These are phyloP conservation scores for Polyommatus icarus DNA, from an alignment of 2,888 invertebrate genomes.

Conservation along the genomic window DNA sequence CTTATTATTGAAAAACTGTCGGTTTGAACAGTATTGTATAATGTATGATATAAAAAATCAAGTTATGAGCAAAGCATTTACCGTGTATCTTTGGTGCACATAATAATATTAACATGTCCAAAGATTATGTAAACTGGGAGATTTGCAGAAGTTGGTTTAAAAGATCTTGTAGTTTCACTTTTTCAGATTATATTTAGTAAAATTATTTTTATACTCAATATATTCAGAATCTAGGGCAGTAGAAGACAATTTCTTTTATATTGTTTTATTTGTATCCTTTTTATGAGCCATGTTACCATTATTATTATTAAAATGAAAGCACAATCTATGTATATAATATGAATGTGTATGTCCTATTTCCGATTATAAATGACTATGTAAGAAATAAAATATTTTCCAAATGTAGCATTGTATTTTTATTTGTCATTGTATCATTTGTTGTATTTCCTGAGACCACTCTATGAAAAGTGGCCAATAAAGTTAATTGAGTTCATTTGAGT, in stretches of 20 bases:
- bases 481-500: neutral
- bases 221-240: neutral
- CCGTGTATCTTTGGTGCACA: neutral
- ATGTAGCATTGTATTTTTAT: neutral
- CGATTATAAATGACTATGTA: neutral
- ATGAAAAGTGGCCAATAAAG: neutral
- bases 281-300: slow-evolving; percentile 10
- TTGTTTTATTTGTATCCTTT: neutral
- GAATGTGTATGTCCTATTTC: neutral
- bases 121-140: neutral
- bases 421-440: neutral
- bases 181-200: neutral
- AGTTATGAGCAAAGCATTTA: neutral
- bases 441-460: neutral
- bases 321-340: slow-evolving; percentile 24
- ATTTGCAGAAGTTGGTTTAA: neutral
- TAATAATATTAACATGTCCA: neutral
- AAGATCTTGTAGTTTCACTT: neutral
- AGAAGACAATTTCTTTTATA: neutral
- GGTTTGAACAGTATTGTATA: neutral
- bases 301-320: neutral
- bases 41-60: neutral
- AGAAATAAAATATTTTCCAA: neutral
- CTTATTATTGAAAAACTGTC: neutral
- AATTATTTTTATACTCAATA: neutral